Evolutionary conservation across 2,113 vertebrate genomes (phyloP).

Genomic region (Spheniscus mendiculus): DNA sequence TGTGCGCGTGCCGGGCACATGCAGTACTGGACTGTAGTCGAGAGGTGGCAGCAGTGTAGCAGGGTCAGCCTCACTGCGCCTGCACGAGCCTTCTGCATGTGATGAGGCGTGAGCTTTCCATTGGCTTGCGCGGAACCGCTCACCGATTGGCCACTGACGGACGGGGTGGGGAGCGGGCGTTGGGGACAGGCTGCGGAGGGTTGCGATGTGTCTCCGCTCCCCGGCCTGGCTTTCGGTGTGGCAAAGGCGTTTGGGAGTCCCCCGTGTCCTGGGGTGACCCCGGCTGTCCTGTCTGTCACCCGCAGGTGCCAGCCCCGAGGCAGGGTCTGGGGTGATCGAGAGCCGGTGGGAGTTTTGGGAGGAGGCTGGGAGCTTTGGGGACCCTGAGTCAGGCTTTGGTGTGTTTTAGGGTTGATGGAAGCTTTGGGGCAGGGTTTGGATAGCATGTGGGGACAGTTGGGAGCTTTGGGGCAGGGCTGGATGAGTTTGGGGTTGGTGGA

Average conservation of each 20-base stretch:
- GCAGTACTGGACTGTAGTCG: not conserved
- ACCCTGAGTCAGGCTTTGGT: not conserved
- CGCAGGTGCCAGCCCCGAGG: not conserved
- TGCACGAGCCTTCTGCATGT: too few species aligned
- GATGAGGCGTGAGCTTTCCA: too few species aligned
- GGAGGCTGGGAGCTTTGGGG: not conserved
- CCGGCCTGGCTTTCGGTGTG: not conserved
- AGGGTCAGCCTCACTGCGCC: too few species aligned
- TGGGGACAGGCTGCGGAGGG: too few species aligned
- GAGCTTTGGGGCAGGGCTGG: not conserved
- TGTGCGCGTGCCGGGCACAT: too few species aligned
- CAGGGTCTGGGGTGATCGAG: not conserved
- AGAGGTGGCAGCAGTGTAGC: not conserved
- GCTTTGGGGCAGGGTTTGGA: not conserved
- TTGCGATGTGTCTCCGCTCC: too few species aligned
- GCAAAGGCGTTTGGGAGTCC: too few species aligned
- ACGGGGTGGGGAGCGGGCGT: not conserved
- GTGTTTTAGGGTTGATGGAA: not conserved
- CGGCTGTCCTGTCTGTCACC: not conserved
- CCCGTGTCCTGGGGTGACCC: not conserved
- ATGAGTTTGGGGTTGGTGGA: not conserved
- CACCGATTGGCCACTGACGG: not conserved
- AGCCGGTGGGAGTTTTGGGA: not conserved
- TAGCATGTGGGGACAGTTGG: not conserved
- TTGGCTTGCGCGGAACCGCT: too few species aligned